A percentile compares a stretch with the other conserved stretches of the same genome.
Evolutionary conservation across 2,797 vertebrate species (phyloP).

Genomic region (Falco columbarius): DNA sequence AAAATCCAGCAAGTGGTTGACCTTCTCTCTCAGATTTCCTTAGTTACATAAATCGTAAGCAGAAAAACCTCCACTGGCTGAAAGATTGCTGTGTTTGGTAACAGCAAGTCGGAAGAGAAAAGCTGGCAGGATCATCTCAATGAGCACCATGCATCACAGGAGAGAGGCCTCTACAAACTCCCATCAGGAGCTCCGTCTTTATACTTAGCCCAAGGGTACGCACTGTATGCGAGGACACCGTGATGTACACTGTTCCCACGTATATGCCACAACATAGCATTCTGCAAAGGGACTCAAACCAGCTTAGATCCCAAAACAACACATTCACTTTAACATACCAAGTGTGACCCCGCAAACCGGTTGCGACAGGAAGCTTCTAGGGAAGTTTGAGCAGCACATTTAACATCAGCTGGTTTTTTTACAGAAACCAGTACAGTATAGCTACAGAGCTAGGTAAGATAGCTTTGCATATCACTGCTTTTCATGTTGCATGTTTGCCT

Average conservation of each 20-base stretch:
- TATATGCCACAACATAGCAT: not conserved
- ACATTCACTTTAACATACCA: not conserved
- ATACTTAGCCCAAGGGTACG: not conserved
- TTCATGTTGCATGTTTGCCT: not conserved
- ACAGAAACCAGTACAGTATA: not conserved
- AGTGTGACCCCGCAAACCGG: not conserved
- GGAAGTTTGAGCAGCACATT: not conserved
- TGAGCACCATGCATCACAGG: not conserved
- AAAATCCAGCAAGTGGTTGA: not conserved
- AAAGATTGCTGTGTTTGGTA: not conserved
- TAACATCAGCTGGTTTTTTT: not conserved
- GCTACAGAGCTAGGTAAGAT: not conserved
- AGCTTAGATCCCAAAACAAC: not conserved
- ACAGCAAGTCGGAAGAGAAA: not conserved
- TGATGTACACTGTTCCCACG: not conserved
- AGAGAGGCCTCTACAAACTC: not conserved
- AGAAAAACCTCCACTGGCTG: not conserved
- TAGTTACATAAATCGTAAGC: not conserved
- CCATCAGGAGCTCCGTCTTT: not conserved
- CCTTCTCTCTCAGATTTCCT: not conserved
- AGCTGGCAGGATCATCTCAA: conserved; percentile 1
- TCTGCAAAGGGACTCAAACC: not conserved
- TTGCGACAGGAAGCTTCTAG: not conserved
- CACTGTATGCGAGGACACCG: not conserved
- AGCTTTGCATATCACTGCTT: not conserved